phyloP scores from a whole-genome alignment of 2,888 invertebrate species.

The Thalpophila matura region DNA sequence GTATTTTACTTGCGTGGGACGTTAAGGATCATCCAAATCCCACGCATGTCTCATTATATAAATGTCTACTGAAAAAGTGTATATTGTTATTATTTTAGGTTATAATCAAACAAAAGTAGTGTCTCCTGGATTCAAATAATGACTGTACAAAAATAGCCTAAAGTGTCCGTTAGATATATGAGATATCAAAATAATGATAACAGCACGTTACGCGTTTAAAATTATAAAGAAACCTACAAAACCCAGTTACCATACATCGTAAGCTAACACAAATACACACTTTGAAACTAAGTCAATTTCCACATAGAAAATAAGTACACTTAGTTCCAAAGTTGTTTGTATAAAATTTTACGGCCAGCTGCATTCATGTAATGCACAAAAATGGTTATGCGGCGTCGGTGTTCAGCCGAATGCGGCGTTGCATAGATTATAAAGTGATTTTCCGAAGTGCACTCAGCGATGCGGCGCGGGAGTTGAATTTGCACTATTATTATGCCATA shows the following conservation, averaged over 20 bases:
- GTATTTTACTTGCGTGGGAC: background rate
- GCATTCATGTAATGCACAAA: constrained; percentile 67
- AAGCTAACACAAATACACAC: constrained; percentile 25
- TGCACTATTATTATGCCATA: constrained; percentile 71
- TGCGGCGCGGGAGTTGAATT: constrained; percentile 64
- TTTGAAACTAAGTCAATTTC: constrained; percentile 51
- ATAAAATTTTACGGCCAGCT: constrained; percentile 68
- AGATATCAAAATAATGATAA: background rate
- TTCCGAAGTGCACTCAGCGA: constrained; percentile 78
- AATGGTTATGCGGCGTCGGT: constrained; percentile 70
- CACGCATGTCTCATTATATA: background rate
- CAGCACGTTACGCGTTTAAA: background rate
- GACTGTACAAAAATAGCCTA: background rate
- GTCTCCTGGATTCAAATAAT: background rate
- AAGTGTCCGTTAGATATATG: background rate
- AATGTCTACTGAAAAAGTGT: too few species aligned
- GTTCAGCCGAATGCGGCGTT: constrained; percentile 64
- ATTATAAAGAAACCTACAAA: constrained; percentile 14
- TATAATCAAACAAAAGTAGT: background rate
- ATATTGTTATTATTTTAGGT: background rate
- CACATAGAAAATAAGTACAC: constrained; percentile 54
- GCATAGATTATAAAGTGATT: constrained; percentile 84
- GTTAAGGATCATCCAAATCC: background rate
- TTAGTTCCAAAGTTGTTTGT: constrained; percentile 54
- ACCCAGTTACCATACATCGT: constrained; percentile 34